Evolutionary conservation across 2,113 vertebrate genomes (phyloP).

Genomic region (Onychostruthus taczanowskii): DNA sequence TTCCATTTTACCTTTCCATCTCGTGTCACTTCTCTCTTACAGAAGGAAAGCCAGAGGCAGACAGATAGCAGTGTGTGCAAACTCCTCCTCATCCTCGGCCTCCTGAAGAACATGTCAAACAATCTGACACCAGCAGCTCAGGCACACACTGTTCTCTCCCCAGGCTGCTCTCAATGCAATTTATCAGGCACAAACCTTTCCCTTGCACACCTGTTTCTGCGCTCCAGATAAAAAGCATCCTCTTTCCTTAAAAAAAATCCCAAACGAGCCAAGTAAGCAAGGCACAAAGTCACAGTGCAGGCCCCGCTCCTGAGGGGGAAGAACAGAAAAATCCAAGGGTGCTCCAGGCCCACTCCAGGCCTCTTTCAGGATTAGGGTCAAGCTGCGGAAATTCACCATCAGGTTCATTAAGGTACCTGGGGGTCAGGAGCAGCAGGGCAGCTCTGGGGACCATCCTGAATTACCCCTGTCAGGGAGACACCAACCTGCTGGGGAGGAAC

Average conservation of each 20-base stretch:
- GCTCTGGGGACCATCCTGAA: neutral
- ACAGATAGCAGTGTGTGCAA: neutral
- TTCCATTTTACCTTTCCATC: neutral
- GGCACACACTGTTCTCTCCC: neutral
- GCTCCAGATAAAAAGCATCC: neutral
- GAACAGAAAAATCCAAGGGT: neutral
- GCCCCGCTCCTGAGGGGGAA: neutral
- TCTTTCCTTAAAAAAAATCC: neutral
- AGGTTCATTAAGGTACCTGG: neutral
- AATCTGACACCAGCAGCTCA: neutral
- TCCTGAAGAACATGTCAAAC: neutral
- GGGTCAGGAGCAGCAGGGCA: neutral
- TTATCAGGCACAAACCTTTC: neutral
- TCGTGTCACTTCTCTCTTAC: neutral
- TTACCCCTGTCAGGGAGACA: neutral
- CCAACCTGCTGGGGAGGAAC: rapidly evolving
- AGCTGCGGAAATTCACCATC: neutral
- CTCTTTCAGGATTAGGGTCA: neutral
- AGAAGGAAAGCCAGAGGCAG: neutral
- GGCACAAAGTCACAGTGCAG: neutral
- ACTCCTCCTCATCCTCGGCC: neutral
- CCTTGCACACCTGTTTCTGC: neutral
- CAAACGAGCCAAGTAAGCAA: neutral
- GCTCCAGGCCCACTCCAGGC: neutral
- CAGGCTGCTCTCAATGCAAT: neutral